Evolutionary conservation across 2,113 vertebrate species (phyloP).

Genomic region (Ia io): DNA sequence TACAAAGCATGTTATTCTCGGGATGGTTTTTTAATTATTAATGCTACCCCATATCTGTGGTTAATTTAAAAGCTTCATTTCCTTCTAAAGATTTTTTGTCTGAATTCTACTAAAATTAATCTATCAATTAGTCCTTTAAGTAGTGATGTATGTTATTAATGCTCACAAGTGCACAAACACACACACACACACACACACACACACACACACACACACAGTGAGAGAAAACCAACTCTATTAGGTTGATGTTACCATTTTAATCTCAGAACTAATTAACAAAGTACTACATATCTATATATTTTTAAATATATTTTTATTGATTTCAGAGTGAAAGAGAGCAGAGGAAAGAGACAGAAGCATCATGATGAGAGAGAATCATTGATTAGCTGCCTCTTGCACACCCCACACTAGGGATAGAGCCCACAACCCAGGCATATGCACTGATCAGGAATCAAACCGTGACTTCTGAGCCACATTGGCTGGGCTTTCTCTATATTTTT

Average conservation of each 20-base stretch:
- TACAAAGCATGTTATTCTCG: background rate
- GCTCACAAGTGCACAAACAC: background rate
- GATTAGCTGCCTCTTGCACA: too few species aligned
- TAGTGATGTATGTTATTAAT: background rate
- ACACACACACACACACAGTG: background rate
- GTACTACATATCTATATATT: background rate
- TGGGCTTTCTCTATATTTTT: background rate
- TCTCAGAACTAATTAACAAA: background rate
- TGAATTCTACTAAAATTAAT: conserved; percentile 16
- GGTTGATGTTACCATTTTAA: background rate
- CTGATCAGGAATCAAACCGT: too few species aligned
- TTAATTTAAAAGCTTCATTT: conserved; percentile 13
- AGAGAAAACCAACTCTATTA: background rate
- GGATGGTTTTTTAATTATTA: background rate
- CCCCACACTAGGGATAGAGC: too few species aligned
- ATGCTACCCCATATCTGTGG: background rate
- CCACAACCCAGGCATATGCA: too few species aligned
- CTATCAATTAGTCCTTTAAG: background rate
- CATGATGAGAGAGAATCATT: too few species aligned
- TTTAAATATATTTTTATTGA: background rate
- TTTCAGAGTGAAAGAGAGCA: too few species aligned
- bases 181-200: background rate
- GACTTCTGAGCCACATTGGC: too few species aligned
- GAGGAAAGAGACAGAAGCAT: too few species aligned
- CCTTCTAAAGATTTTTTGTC: background rate